Conservation (phyloP, 2,797 vertebrate genomes). For the Chloroceryle amazona region DNA sequence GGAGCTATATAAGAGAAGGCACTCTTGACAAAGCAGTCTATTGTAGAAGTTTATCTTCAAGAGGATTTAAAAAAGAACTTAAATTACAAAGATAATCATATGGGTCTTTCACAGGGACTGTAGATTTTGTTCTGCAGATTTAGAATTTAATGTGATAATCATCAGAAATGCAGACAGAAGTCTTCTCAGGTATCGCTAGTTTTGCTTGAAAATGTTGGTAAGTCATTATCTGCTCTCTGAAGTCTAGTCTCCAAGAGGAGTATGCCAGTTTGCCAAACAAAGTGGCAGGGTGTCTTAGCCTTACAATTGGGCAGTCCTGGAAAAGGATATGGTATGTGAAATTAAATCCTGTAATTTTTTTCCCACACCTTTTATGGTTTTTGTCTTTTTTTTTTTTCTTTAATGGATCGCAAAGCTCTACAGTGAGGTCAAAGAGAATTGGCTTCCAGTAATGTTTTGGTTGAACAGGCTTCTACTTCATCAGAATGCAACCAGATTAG, state of each 20-base stretch:
- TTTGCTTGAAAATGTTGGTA: slow-evolving; percentile 4
- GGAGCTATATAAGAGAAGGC: neutral
- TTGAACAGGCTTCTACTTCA: neutral
- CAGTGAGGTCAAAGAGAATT: neutral
- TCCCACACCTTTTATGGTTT: neutral
- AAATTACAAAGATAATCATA: slow-evolving; percentile 37
- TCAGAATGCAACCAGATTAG: neutral
- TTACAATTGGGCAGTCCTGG: neutral
- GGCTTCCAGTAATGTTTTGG: neutral
- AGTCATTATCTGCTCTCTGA: neutral
- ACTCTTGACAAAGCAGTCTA: slow-evolving; percentile 1
- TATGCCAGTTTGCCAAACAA: neutral
- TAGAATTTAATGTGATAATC: slow-evolving; percentile 42
- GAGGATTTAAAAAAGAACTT: slow-evolving; percentile 37
- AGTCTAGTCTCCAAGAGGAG: neutral
- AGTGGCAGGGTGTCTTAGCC: neutral
- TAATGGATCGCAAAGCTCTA: neutral
- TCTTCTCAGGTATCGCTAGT: neutral
- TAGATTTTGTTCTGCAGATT: neutral
- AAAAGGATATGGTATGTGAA: neutral
- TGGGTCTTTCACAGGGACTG: neutral
- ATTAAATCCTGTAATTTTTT: neutral
- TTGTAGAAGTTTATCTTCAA: neutral
- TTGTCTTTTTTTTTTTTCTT: neutral
- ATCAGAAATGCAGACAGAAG: slow-evolving; percentile 5